A percentile compares a stretch with the other conserved stretches of the same genome.
Evolutionary conservation across 2,888 invertebrate species (phyloP).

Genomic region (Margaritifera margaritifera): DNA sequence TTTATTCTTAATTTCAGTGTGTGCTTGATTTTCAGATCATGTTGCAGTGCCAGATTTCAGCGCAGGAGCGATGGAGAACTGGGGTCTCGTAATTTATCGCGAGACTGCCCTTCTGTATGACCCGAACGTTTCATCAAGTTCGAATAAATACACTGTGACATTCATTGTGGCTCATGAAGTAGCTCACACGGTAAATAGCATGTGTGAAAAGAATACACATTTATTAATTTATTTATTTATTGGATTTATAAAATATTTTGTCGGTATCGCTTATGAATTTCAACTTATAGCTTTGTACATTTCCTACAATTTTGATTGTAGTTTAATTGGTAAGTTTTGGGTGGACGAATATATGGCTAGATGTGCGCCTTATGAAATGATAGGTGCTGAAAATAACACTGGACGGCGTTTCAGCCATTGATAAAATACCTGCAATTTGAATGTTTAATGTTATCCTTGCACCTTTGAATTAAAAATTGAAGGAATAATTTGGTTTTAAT

Average conservation of each 20-base stretch:
- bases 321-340: background rate
- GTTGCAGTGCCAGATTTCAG: constrained; percentile 72
- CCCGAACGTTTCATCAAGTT: constrained; percentile 62
- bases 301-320: background rate
- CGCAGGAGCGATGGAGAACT: constrained; percentile 73
- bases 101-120: constrained; percentile 69
- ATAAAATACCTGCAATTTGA: too few relatives aligned
- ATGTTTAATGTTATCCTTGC: too few relatives aligned
- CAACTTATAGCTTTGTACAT: background rate
- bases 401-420: too few relatives aligned
- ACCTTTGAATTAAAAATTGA: too few relatives aligned
- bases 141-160: constrained; percentile 67
- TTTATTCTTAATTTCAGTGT: too few relatives aligned
- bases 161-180: constrained; percentile 71
- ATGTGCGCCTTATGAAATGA: background rate
- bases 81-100: constrained; percentile 71
- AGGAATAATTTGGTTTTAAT: too few relatives aligned
- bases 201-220: too few relatives aligned
- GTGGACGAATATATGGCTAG: too few relatives aligned
- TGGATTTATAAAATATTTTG: background rate
- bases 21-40: constrained; percentile 61
- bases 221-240: background rate
- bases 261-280: background rate
- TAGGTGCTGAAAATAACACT: too few relatives aligned
- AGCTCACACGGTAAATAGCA: constrained; percentile 66